Evolutionary conservation across 2,888 invertebrate species (phyloP).

Genomic region (Chironomus riparius): DNA sequence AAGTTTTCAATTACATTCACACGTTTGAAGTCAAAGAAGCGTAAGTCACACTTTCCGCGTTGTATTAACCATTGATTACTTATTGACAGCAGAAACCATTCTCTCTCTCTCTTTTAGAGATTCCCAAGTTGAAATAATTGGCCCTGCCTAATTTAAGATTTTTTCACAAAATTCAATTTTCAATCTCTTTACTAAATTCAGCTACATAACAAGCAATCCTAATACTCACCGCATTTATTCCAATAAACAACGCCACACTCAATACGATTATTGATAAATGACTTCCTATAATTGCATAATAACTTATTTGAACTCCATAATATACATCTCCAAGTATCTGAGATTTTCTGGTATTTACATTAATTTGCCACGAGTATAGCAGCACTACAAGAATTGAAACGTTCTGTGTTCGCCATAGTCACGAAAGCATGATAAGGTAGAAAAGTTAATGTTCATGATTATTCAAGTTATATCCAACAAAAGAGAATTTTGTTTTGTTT

Average conservation of each 20-base stretch:
- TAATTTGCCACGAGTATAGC: conserved; percentile 66
- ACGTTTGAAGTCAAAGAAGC: no score
- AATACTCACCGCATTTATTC: conserved; percentile 63
- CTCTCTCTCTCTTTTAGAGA: no score
- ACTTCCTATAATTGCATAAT: conserved; percentile 68
- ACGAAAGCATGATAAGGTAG: conserved; percentile 33
- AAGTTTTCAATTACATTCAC: no score
- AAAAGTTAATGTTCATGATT: not conserved
- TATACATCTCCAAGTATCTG: conserved; percentile 64
- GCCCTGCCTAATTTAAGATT: no score
- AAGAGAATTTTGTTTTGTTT: not conserved
- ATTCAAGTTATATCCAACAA: conserved; percentile 13
- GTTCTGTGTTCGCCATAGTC: conserved; percentile 49
- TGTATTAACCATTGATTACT: not conserved
- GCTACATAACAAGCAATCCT: no score
- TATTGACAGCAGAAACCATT: no score
- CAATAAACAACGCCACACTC: conserved; percentile 61
- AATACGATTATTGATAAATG: conserved; percentile 68
- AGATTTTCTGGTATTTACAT: conserved; percentile 59
- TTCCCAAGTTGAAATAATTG: no score
- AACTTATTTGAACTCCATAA: conserved; percentile 73
- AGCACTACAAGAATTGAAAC: conserved; percentile 65
- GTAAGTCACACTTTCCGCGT: no score
- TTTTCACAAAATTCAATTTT: not conserved
- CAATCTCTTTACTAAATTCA: no score